A percentile compares a stretch with the other conserved stretches of the same genome.
Evolutionary conservation across 2,797 vertebrate species (phyloP).

Genomic region (Xerus rutilus): DNA sequence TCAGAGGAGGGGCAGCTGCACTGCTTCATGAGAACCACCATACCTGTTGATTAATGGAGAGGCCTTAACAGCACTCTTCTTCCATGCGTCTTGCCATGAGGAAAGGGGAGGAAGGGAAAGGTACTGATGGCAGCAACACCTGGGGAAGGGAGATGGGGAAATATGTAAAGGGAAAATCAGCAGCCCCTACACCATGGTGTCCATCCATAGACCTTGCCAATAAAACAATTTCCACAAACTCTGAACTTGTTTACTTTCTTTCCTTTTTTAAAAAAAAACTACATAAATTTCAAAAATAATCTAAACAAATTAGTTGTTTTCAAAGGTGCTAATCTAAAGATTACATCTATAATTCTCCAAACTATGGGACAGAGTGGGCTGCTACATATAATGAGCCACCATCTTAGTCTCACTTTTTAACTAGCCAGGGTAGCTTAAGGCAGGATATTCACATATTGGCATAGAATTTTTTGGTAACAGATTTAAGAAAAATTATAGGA

Average conservation of each 20-base stretch:
- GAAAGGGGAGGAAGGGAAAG: slow-evolving; percentile 83
- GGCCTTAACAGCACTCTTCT: slow-evolving; percentile 73
- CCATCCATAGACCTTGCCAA: slow-evolving; percentile 73
- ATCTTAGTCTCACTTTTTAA: neutral
- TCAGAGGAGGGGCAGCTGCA: neutral
- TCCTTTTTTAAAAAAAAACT: neutral
- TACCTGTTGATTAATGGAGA: slow-evolving; percentile 78
- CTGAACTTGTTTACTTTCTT: neutral
- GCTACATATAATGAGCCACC: neutral
- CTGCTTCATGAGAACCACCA: slow-evolving; percentile 60
- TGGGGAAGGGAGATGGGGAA: slow-evolving; percentile 76
- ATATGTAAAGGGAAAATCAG: slow-evolving; percentile 77
- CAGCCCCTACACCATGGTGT: slow-evolving; percentile 66
- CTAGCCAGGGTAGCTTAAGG: neutral
- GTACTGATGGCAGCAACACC: slow-evolving; percentile 79
- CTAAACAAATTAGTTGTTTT: neutral
- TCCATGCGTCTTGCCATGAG: slow-evolving; percentile 84
- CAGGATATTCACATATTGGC: neutral
- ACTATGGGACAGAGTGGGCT: neutral
- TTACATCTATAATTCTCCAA: neutral
- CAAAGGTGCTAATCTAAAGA: neutral
- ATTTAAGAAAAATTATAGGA: neutral
- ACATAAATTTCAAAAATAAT: neutral
- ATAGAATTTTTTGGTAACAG: neutral
- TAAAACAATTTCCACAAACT: slow-evolving; percentile 32